These are phyloP conservation scores for Entomobrya multifasciata DNA, from an alignment of 2,888 invertebrate genomes.

Conservation along the genomic window DNA sequence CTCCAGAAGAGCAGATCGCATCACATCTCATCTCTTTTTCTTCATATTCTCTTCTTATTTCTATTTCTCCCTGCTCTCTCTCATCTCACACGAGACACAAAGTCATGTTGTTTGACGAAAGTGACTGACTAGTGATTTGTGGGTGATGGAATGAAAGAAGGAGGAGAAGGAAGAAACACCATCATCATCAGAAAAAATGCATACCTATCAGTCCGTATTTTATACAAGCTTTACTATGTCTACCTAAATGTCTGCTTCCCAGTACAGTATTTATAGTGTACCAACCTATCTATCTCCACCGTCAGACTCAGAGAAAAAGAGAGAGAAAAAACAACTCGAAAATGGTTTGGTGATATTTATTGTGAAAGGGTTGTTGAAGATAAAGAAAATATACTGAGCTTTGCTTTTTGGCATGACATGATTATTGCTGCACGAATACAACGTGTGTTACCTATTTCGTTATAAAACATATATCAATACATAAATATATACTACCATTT, in stretches of 20 bases:
- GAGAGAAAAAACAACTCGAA: conserved; percentile 39
- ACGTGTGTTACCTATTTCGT: conserved; percentile 51
- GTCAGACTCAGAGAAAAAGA: neutral
- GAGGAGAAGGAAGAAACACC: conserved; percentile 41
- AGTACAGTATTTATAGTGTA: conserved; percentile 3
- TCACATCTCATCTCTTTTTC: conserved; percentile 50
- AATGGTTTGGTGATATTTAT: conserved; percentile 69
- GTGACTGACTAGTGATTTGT: conserved; percentile 72
- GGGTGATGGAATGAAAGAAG: conserved; percentile 66
- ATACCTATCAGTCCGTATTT: neutral
- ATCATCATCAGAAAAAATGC: conserved; percentile 5
- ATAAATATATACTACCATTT: neutral
- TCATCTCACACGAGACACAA: neutral
- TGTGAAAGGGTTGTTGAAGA: conserved; percentile 72
- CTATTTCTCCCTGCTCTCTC: conserved; percentile 40
- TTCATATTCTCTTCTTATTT: conserved; percentile 9
- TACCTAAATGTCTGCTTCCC: neutral
- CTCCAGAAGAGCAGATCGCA: conserved; percentile 40
- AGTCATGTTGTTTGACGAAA: conserved; percentile 65
- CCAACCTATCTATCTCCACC: conserved; percentile 4
- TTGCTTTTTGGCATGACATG: conserved; percentile 75
- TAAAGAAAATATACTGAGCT: conserved; percentile 73
- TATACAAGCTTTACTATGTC: neutral
- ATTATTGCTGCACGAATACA: conserved; percentile 67
- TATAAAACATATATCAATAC: neutral